Base-by-base conservation (phyloP, 2,888 invertebrate species). In the Melieria crassipennis region DNA sequence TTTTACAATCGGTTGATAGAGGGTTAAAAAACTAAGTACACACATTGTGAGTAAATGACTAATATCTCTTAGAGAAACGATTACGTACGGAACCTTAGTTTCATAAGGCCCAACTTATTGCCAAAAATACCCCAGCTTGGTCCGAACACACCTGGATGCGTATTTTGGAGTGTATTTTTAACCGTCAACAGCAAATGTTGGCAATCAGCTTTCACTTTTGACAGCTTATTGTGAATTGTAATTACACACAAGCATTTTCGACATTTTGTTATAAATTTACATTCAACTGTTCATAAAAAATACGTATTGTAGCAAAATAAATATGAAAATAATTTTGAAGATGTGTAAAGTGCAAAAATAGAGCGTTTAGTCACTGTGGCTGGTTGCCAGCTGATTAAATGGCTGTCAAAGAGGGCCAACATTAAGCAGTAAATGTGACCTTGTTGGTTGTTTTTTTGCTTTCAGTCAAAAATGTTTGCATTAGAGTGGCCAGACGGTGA, bases 191-290 rank as follows among this genome's bases (percentile, higher is more conserved):
- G 30, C 30, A 30, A 30, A 30, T 30, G 30, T 30, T 3, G 30
- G 2, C 30, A 55, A 10, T 70, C 64, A 70, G 43, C 7, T 64
- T 68, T 47, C 71, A 60, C 9, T 11, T 52, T 42, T 68, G 64
- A 68, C 67, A 60, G 57, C 13, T 6, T 71, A 63, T 63, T 58
- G 5, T 71, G 56, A 62, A 30, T 11, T 50, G 47, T 7, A 47
- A 65, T 56, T 65, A 46, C 47, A 16, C 10, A n/a, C 7, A 65
- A 66, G 7, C 47, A 1, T 30, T n/a, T 30, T 16, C 2, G 16
- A 30, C 43, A 4, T 42, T 16, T 48, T 5, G 11, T 57, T 16
- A 30, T 10, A 57, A 45, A 7, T 7, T 16, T 30, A 60, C 10
- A 1, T 30, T 42, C 60, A 3, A 58, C 10, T 9, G 11, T 43